A percentile compares a stretch with the other conserved stretches of the same genome.
phyloP scores from a whole-genome alignment of 92 coral and sea anemone species.

The Ricordea florida region DNA sequence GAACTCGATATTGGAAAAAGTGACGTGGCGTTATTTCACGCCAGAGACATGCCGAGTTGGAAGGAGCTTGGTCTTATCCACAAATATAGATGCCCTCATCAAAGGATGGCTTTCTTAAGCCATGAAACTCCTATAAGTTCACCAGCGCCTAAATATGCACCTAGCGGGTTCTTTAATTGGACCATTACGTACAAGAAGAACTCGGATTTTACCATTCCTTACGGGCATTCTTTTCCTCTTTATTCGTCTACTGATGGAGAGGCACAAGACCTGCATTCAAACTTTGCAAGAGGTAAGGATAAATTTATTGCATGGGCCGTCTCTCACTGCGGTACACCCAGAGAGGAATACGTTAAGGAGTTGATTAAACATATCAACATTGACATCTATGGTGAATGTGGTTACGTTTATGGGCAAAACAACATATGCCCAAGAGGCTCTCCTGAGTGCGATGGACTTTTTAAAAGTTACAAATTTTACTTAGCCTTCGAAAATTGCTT shows the following conservation, averaged over 20 bases:
- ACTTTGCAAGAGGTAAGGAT: background rate
- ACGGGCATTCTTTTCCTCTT: background rate
- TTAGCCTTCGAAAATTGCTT: conserved; percentile 58
- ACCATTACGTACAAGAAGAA: conserved; percentile 1
- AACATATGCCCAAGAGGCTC: background rate
- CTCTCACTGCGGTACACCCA: background rate
- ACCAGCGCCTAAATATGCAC: background rate
- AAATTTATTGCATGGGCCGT: conserved; percentile 2
- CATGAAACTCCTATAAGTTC: background rate
- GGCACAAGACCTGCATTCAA: background rate
- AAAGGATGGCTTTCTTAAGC: conserved; percentile 1
- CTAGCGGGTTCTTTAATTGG: conserved; percentile 8
- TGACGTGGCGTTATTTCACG: conserved; percentile 6
- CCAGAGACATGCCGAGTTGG: background rate
- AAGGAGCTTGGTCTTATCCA: conserved; percentile 11
- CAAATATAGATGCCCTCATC: background rate
- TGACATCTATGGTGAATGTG: conserved; percentile 26
- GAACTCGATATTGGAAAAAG: background rate
- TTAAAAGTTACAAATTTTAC: conserved; percentile 35
- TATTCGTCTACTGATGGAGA: background rate
- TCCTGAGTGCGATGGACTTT: background rate
- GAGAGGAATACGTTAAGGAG: background rate
- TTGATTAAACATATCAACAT: background rate
- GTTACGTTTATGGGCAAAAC: background rate
- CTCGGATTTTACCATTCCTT: conserved; percentile 1